These are phyloP conservation scores for Tympanoctomys barrerae DNA, from an alignment of 2,797 vertebrate species.

Conservation along the genomic window DNA sequence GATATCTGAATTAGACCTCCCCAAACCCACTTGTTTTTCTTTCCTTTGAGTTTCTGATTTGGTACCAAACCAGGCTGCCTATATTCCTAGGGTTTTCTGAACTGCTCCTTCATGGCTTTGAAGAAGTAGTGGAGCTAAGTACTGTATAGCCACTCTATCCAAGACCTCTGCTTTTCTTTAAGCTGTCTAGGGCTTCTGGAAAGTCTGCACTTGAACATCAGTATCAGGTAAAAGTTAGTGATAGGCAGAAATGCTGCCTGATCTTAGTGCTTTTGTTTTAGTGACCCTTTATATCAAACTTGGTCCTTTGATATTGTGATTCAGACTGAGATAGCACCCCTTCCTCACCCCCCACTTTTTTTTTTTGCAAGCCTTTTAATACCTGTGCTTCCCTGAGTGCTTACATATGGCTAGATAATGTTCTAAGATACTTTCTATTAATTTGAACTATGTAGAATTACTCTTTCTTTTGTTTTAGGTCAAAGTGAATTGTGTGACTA, in stretches of 20 bases:
- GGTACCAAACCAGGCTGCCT: neutral
- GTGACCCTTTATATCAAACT: conserved; percentile 44
- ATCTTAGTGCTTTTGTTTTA: neutral
- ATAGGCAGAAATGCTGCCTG: neutral
- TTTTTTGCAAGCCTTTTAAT: neutral
- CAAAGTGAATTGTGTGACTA: neutral
- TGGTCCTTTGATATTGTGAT: neutral
- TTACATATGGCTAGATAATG: neutral
- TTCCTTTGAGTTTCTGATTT: neutral
- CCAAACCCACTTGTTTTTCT: neutral
- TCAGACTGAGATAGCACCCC: conserved; percentile 15
- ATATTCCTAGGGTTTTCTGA: neutral
- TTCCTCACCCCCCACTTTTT: neutral
- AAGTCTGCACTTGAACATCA: neutral
- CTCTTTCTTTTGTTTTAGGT: neutral
- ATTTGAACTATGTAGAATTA: neutral
- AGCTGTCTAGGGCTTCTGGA: neutral
- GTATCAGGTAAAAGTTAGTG: conserved; percentile 6
- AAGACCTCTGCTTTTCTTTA: neutral
- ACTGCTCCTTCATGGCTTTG: neutral
- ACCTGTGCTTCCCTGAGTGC: neutral
- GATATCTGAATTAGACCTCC: neutral
- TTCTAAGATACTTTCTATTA: neutral
- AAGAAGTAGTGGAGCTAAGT: neutral
- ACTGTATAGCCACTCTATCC: neutral